phyloP scores from a whole-genome alignment of 2,797 vertebrate genomes.

The Myiothlypis chrysogaster region DNA sequence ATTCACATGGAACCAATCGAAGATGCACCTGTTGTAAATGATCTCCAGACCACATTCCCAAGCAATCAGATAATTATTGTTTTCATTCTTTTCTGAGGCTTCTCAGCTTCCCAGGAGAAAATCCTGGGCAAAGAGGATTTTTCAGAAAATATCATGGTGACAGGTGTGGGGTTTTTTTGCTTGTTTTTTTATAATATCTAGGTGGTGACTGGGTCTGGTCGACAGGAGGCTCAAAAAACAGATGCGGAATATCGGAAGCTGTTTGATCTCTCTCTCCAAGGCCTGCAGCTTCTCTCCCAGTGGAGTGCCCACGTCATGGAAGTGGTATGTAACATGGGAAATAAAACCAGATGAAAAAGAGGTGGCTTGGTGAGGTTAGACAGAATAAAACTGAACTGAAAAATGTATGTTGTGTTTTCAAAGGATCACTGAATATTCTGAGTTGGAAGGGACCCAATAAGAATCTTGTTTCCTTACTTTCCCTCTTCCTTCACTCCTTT shows the following conservation, averaged over 20 bases:
- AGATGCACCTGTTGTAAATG: too few species aligned
- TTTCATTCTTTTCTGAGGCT: too few species aligned
- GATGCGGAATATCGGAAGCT: constrained; percentile 93
- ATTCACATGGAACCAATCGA: too few species aligned
- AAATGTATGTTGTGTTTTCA: background rate
- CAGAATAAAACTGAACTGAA: background rate
- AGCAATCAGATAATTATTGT: too few species aligned
- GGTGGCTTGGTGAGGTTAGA: background rate
- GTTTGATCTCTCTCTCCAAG: constrained; percentile 94
- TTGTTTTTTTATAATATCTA: constrained; percentile 27
- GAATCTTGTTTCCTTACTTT: background rate
- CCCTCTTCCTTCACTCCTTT: background rate
- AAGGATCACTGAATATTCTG: background rate
- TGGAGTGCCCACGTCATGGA: constrained; percentile 99
- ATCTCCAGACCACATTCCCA: too few species aligned
- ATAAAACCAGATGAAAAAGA: background rate
- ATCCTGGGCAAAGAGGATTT: too few species aligned
- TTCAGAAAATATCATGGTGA: too few species aligned
- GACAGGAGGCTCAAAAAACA: constrained; percentile 94
- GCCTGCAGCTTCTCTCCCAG: constrained; percentile 95
- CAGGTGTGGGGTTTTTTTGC: background rate
- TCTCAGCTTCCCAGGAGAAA: too few species aligned
- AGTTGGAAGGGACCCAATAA: background rate
- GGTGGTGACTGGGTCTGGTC: constrained; percentile 97
- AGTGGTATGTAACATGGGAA: constrained; percentile 83